Base-by-base conservation (phyloP, 1,140 invertebrate species). In the Drosophila parabipectinata region DNA sequence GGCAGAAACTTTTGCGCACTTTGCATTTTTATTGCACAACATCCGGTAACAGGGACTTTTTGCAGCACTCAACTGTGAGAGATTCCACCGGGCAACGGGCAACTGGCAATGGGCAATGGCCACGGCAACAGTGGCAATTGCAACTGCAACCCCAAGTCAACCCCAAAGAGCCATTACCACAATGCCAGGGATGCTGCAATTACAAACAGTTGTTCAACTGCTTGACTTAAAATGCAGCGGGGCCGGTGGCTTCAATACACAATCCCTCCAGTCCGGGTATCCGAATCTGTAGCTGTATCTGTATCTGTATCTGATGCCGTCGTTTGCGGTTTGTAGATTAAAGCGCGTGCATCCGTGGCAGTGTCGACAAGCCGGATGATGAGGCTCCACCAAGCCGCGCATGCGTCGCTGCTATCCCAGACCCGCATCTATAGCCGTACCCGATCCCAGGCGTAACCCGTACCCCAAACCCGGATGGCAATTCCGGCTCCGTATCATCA, bases 1-100 rank as follows among this genome's bases (percentile, higher is more conserved):
- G 61, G 41, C 32, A 47, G 72, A 28, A 75, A 75, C 78, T 87
- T 78, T 85, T 82, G 82, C 78, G 57, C 71, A 69, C 66, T 87
- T 85, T 85, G 82, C 82, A 85, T 87, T 85, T 85, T 85, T 87
- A 82, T 87, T 87, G 74, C 82, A 87, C 82, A 87, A 85, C 83
- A 85, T 85, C 82, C 82, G 82, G 78, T 78, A 79, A 87, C 82
- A 85, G 75, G 74, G 71, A 68, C 64, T 85, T 76, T 68, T 68
- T 55, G 62, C 64, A 71, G 77, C 61, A 87, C 71, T 80, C 81
- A 85, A 67, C 82, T 78, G 57, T 63, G 74, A 87, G 60, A 59
- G 58, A 62, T 41, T 53, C 75, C 37, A 57, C 50, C 56, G 69
- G 53, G 28, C 26, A 28, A 9, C 8, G 14, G 39, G 8, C 9